Evolutionary conservation across 2,888 invertebrate species (phyloP).

Genomic region (Plemyria rubiginata): DNA sequence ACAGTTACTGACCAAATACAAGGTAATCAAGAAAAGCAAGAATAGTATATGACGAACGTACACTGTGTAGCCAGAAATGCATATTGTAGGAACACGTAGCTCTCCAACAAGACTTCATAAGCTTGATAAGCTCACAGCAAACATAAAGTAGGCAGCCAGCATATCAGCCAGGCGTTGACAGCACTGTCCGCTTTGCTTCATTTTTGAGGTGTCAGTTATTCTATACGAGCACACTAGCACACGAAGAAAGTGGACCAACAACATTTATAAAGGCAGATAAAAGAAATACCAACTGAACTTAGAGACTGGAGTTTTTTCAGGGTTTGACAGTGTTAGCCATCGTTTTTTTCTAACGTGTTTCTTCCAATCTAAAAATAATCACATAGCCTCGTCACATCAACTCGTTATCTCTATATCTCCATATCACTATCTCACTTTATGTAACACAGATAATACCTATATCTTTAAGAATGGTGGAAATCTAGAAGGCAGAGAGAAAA

Average conservation of each 20-base stretch:
- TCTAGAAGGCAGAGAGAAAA: neutral
- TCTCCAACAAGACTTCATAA: constrained; percentile 6
- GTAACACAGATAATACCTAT: neutral
- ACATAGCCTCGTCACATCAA: neutral
- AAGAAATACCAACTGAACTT: too few species aligned
- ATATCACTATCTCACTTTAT: neutral
- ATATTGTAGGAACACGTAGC: neutral
- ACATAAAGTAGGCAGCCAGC: too few species aligned
- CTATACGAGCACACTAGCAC: neutral
- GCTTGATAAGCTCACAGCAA: constrained; percentile 24
- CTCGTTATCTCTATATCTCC: neutral
- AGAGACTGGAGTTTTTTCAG: too few species aligned
- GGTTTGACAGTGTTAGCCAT: too few species aligned
- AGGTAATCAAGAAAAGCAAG: neutral
- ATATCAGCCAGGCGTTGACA: constrained; percentile 19
- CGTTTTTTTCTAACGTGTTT: too few species aligned
- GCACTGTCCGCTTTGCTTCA: constrained; percentile 17
- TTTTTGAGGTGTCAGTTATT: constrained; percentile 22
- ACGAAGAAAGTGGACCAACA: neutral
- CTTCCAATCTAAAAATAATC: neutral
- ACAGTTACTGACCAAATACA: neutral
- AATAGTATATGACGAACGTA: neutral
- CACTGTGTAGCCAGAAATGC: neutral
- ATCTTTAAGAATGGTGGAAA: neutral
- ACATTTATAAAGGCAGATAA: too few species aligned